phyloP scores from a whole-genome alignment of 2,888 invertebrate species.

The Synanthedon formicaeformis region DNA sequence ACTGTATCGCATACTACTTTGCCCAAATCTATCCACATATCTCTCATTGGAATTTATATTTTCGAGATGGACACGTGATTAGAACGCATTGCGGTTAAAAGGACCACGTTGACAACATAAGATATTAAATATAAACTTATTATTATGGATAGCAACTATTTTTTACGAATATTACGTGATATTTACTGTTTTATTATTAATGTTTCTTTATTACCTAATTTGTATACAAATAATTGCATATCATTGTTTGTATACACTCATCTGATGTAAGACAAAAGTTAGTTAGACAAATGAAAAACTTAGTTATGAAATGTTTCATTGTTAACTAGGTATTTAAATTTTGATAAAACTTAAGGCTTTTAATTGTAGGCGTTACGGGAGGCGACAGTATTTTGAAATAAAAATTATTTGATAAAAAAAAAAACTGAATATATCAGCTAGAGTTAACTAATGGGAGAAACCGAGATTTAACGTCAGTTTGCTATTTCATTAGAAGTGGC shows the following conservation, averaged over 20 bases:
- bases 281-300: constrained; percentile 8
- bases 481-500: no score
- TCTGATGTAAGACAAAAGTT: constrained; percentile 19
- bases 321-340: neutral
- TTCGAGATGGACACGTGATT: constrained; percentile 32
- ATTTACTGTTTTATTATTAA: constrained; percentile 39
- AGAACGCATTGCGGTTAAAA: constrained; percentile 24
- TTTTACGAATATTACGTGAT: constrained; percentile 66
- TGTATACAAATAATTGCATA: constrained; percentile 59
- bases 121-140: constrained; percentile 36
- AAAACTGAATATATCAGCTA: no score
- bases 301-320: neutral
- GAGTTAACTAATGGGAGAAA: no score
- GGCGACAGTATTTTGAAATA: no score
- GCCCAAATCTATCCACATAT: no score
- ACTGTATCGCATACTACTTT: no score
- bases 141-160: constrained; percentile 14
- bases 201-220: constrained; percentile 39
- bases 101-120: constrained; percentile 39
- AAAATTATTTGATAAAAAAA: no score
- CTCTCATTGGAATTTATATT: no score
- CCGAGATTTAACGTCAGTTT: no score
- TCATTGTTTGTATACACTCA: constrained; percentile 53
- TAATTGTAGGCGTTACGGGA: no score
- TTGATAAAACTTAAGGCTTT: no score